Base-by-base conservation (phyloP, 2,113 vertebrate genomes). In the Aspidoscelis tigris region DNA sequence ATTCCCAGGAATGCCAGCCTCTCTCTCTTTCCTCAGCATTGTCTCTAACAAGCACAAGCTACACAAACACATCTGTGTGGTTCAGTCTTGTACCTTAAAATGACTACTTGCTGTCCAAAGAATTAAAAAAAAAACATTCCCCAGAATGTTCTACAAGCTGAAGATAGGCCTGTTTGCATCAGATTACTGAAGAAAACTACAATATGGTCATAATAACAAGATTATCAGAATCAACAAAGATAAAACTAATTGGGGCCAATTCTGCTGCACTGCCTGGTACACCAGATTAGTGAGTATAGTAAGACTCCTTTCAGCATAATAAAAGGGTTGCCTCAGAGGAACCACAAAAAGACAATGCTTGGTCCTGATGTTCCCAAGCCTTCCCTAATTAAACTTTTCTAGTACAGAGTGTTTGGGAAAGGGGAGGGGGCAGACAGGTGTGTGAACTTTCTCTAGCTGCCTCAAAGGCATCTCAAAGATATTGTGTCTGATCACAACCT, bases 1-100 rank as follows among this genome's bases (percentile, higher is more conserved):
- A 50, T 71, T 10, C 33, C 83, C 7, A 84, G 4, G 64, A 39
- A 7, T 26, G 50, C 7, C 44, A 58, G 5, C 0, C 43, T 73
- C 7, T 82, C 7, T 82, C 69, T 64, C 10, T 77, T 7, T 39
- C 21, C 8, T 2, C 50, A 16, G 33, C 16, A 22, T 7, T 1
- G 1, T 21, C 0, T 70, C 26, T 1, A 8, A 81, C 2, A 64
- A 0, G 22, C 22, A 81, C 2, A 64, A 0, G 22, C 22, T 10
- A 68, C n/a, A 4, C 39, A 21, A 2, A 69, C 3, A 24, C 55
- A 6, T 65, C 69, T 65, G 6, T 26, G 53, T 44, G 12, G 18
- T 14, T 12, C 1, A 0, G 7, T 20, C 2, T 9, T 1, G 26
- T 83, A 41, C 11, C 83, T 44, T 68, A 14, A 2, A 64, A 78